Evolutionary conservation across 2,113 vertebrate genomes (phyloP).

Genomic region (Aspidoscelis tigris): DNA sequence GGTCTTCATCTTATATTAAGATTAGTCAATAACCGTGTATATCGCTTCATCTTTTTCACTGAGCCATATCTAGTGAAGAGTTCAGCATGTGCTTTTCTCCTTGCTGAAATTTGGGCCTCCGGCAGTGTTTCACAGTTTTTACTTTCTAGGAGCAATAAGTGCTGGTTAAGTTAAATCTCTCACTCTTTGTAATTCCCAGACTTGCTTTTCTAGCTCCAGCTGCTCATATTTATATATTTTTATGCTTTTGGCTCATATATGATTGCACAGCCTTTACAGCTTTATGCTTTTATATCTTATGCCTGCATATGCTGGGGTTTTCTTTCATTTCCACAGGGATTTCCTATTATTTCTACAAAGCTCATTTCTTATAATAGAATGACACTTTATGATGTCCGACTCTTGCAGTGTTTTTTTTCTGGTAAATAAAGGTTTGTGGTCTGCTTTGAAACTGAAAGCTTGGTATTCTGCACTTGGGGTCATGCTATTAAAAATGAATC

Average conservation of each 20-base stretch:
- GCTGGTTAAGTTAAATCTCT: constrained; percentile 10
- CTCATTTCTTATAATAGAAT: background rate
- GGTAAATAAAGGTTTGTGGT: constrained; percentile 4
- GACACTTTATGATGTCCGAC: constrained; percentile 3
- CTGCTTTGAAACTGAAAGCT: background rate
- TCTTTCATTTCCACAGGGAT: background rate
- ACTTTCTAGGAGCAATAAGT: constrained; percentile 23
- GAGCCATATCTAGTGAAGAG: constrained; percentile 1
- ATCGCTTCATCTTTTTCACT: background rate
- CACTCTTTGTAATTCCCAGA: constrained; percentile 3
- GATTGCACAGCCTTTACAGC: constrained; percentile 18
- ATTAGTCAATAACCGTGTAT: background rate
- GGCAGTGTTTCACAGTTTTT: constrained; percentile 4
- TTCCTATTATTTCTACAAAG: background rate
- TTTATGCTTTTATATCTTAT: constrained; percentile 21
- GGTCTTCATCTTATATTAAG: background rate
- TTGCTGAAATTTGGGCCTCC: background rate
- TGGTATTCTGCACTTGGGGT: background rate
- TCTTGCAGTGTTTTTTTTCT: background rate
- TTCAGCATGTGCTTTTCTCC: background rate
- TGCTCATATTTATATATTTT: constrained; percentile 33
- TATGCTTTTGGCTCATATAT: constrained; percentile 27
- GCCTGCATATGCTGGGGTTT: constrained; percentile 13
- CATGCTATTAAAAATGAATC: background rate
- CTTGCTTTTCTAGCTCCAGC: constrained; percentile 36